Evolutionary conservation across 2,113 vertebrate species (phyloP).

Genomic region (Centropristis striata): DNA sequence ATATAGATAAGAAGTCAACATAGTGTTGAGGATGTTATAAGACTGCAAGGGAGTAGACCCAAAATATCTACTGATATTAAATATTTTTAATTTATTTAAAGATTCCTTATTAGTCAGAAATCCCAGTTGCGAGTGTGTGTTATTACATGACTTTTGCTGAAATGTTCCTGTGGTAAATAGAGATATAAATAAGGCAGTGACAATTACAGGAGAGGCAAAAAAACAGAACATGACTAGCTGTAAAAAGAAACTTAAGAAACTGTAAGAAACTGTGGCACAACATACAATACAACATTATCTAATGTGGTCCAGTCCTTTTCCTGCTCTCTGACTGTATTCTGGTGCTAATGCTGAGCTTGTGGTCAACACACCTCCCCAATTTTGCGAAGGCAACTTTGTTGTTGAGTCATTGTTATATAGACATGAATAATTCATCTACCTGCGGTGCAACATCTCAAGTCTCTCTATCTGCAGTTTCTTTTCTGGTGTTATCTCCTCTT

Average conservation of each 20-base stretch:
- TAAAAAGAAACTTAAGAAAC: too few species aligned
- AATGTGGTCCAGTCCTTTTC: slow-evolving; percentile 6
- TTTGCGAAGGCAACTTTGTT: slow-evolving; percentile 51
- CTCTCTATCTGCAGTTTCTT: slow-evolving; percentile 32
- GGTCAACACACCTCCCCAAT: slow-evolving; percentile 20
- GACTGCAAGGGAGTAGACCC: not conserved
- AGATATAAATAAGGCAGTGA: not conserved
- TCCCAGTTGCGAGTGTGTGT: not conserved
- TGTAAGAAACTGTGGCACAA: slow-evolving; percentile 11
- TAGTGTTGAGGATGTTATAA: not conserved
- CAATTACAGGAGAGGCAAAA: not conserved
- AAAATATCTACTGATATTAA: not conserved
- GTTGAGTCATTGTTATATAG: slow-evolving; percentile 39
- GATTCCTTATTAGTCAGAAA: not conserved
- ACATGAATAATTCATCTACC: slow-evolving; percentile 62
- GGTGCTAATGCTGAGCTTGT: slow-evolving; percentile 15
- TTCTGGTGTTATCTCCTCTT: slow-evolving; percentile 46
- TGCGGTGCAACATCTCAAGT: slow-evolving; percentile 37
- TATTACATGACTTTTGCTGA: not conserved
- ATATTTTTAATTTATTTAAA: not conserved
- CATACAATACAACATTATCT: not conserved
- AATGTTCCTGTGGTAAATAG: not conserved
- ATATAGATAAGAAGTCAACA: not conserved
- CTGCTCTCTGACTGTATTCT: slow-evolving; percentile 15
- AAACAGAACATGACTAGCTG: slow-evolving; percentile 9